Evolutionary conservation across 2,888 invertebrate species (phyloP).

Genomic region (Bugulina stolonifera): DNA sequence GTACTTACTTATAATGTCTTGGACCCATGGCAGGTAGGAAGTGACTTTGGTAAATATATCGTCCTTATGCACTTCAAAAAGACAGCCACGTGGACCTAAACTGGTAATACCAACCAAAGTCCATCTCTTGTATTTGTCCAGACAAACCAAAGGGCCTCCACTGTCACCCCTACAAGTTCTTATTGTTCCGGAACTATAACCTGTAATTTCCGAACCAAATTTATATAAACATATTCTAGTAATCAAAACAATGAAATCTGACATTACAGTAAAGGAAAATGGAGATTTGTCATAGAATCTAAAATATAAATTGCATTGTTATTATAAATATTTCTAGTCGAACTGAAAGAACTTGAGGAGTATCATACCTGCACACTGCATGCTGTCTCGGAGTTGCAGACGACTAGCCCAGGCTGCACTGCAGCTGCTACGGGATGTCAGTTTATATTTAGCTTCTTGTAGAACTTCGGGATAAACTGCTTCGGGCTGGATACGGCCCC

Average conservation of each 20-base stretch:
- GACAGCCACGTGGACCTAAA: conserved; percentile 41
- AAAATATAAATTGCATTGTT: too few relatives aligned
- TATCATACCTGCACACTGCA: conserved; percentile 18
- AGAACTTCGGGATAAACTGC: conserved; percentile 31
- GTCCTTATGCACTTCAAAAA: conserved; percentile 37
- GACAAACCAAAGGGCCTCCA: conserved; percentile 45
- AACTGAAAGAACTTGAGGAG: too few relatives aligned
- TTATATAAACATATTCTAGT: too few relatives aligned
- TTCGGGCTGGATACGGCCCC: conserved; percentile 34
- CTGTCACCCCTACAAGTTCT: conserved; percentile 49
- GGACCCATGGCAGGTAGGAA: conserved; percentile 39
- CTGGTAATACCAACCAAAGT: conserved; percentile 41
- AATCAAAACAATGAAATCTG: too few relatives aligned
- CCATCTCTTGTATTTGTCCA: conserved; percentile 35
- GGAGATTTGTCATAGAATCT: too few relatives aligned
- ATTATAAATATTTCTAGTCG: too few relatives aligned
- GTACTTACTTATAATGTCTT: conserved; percentile 36
- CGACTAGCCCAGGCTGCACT: neutral
- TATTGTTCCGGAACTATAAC: conserved; percentile 43
- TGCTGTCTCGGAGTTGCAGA: neutral
- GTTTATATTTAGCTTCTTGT: conserved; percentile 38
- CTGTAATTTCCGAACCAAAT: too few relatives aligned
- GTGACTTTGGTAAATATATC: conserved; percentile 40
- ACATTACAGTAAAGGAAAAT: too few relatives aligned
- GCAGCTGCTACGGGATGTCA: neutral